Percentiles rank a stretch among this genome's conserved stretches.
These are phyloP conservation scores for Otolemur crassicaudatus DNA, from an alignment of 2,797 vertebrate genomes.

Conservation along the genomic window DNA sequence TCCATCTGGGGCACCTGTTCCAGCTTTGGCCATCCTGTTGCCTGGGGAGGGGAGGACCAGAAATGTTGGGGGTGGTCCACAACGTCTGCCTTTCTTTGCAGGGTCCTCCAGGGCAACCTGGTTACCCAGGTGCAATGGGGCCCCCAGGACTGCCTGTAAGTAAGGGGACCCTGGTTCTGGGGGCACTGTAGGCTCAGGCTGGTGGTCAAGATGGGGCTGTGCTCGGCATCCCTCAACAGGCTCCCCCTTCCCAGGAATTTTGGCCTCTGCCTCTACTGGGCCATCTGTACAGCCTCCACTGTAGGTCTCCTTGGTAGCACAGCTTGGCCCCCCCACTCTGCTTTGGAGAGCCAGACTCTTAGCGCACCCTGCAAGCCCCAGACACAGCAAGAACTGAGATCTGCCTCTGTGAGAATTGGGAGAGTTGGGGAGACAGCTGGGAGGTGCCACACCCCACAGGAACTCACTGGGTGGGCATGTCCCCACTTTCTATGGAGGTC, in stretches of 20 bases:
- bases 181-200: neutral
- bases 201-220: neutral
- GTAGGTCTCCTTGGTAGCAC: neutral
- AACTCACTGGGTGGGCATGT: no score
- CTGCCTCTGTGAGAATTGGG: neutral
- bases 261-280: neutral
- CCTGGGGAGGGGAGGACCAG: neutral
- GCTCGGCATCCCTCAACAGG: neutral
- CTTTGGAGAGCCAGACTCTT: neutral
- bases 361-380: neutral
- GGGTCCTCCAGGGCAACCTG: constrained; percentile 94
- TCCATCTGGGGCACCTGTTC: neutral
- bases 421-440: neutral
- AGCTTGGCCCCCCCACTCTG: neutral
- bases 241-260: neutral
- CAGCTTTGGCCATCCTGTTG: neutral
- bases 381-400: neutral
- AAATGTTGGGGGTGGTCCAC: neutral
- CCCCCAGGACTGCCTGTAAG: constrained; percentile 95
- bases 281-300: fast-evolving
- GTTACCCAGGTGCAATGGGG: constrained; percentile 95
- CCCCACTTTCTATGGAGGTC: neutral
- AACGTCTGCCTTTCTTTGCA: constrained; percentile 76
- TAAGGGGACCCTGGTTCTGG: constrained; percentile 49
- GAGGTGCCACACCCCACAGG: neutral